A percentile compares a stretch with the other conserved stretches of the same genome.
These are phyloP conservation scores for Pomacea maculata DNA, from an alignment of 1,140 invertebrate genomes.

Conservation along the genomic window DNA sequence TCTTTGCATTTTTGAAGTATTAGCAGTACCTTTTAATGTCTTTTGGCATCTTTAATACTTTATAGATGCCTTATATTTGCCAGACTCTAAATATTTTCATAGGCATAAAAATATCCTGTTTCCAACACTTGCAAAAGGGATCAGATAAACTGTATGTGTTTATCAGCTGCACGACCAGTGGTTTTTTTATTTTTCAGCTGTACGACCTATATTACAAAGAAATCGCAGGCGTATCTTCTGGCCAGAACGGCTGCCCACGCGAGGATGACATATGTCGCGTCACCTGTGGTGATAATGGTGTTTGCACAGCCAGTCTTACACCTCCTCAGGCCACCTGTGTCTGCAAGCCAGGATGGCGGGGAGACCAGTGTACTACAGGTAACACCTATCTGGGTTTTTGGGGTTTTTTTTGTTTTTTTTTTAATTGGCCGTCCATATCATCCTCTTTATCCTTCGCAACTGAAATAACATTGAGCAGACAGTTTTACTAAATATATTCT, in stretches of 20 bases:
- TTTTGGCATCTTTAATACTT: no score
- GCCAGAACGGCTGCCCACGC: conserved; percentile 79
- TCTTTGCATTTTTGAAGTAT: no score
- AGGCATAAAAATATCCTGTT: no score
- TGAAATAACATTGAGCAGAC: no score
- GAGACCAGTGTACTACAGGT: conserved; percentile 80
- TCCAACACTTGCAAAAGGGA: background rate
- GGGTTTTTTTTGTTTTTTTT: no score
- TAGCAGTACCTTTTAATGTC: no score
- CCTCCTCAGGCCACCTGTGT: conserved; percentile 83
- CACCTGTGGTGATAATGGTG: conserved; percentile 75
- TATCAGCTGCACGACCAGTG: background rate
- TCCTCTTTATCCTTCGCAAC: no score
- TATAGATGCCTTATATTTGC: no score
- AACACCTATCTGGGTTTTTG: conserved; percentile 1
- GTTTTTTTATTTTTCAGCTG: conserved; percentile 66
- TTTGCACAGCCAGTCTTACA: conserved; percentile 76
- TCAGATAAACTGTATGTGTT: background rate
- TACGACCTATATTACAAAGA: conserved; percentile 81
- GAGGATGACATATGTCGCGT: conserved; percentile 76
- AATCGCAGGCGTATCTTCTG: conserved; percentile 74
- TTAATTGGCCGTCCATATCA: no score
- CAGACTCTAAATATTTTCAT: no score
- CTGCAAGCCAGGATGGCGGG: conserved; percentile 80
- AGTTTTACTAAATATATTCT: no score